Evolutionary conservation across 2,888 invertebrate species (phyloP), one percentile per base, ranked within the genome.

Genomic region (Empis livida): DNA sequence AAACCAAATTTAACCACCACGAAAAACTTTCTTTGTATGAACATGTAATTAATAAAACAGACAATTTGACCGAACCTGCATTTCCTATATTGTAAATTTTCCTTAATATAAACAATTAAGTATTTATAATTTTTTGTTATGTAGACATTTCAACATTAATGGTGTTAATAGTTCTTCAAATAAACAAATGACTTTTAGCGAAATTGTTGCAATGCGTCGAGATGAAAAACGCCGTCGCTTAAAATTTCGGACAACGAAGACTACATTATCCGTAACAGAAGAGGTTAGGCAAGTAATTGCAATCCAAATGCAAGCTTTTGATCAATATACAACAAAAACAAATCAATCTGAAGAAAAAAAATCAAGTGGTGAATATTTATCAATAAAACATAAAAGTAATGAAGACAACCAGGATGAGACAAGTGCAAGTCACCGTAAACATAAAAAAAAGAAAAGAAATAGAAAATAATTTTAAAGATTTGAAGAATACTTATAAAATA

Each of bases 281-380:
- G 63, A 67, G 49, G 54, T 67, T 27, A 58, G 63, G 10, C 59
- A 61, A 43, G 51, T 68, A 32, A 61, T 68, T 8, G 53, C 60
- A 3, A 49, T 66, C 11, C 68, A 68, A 56, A 68, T 68, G 68
- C 55, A 61, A 46, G 63, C 67, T 3, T 43, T 68, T 13, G 44
- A 49, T n/a, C 56, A 59, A 43, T 61, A 57, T 49, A 37, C 56
- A 9, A 50, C 5, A 39, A 4, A 49, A 20, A 48, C 54, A 10
- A 43, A 49, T 16, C 1, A 37, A 15, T 10, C 5, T 2, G 3
- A 9, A n/a, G 44, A 47, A 20, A 16, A 6, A 32, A 20, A 20
- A 6, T 20, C 20, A 20, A 20, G 6, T 8, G 8, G 9, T 2
- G 8, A 9, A 27, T 8, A 8, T 27, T 27, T 9, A 27, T 9